These are phyloP conservation scores for Drosophila mimetica DNA, from an alignment of 2,888 invertebrate species.

Conservation along the genomic window DNA sequence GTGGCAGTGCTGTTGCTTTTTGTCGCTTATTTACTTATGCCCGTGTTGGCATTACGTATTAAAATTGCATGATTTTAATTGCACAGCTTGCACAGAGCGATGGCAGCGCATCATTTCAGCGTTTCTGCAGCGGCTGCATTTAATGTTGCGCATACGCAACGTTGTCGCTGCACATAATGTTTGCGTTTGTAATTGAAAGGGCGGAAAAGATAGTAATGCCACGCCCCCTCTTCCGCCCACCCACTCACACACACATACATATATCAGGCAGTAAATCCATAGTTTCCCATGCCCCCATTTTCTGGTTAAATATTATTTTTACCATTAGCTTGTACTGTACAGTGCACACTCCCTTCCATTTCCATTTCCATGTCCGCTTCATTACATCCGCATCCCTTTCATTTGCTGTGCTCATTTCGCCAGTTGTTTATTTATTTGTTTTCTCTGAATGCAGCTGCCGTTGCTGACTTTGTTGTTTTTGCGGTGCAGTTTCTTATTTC, in stretches of 20 bases:
- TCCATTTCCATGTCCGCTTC: constrained; percentile 7
- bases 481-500: constrained; percentile 36
- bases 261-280: constrained; percentile 26
- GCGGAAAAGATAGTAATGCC: constrained; percentile 44
- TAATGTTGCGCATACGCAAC: constrained; percentile 71
- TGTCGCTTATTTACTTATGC: constrained; percentile 72
- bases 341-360: constrained; percentile 6
- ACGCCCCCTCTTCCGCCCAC: constrained; percentile 10
- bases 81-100: constrained; percentile 63
- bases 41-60: constrained; percentile 73
- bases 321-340: constrained; percentile 38
- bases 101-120: constrained; percentile 29
- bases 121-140: constrained; percentile 61
- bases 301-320: constrained; percentile 60
- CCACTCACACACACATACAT: background rate
- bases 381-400: constrained; percentile 21
- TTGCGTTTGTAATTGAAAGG: constrained; percentile 39
- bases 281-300: constrained; percentile 1
- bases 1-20: constrained; percentile 28
- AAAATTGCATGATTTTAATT: constrained; percentile 82
- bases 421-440: constrained; percentile 54
- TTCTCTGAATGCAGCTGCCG: constrained; percentile 43
- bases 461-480: constrained; percentile 30
- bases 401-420: constrained; percentile 39
- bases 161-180: constrained; percentile 41